Evolutionary conservation across 2,888 invertebrate genomes (phyloP), one percentile per base, ranked within the genome.

Genomic region (Heliconius ethilla): DNA sequence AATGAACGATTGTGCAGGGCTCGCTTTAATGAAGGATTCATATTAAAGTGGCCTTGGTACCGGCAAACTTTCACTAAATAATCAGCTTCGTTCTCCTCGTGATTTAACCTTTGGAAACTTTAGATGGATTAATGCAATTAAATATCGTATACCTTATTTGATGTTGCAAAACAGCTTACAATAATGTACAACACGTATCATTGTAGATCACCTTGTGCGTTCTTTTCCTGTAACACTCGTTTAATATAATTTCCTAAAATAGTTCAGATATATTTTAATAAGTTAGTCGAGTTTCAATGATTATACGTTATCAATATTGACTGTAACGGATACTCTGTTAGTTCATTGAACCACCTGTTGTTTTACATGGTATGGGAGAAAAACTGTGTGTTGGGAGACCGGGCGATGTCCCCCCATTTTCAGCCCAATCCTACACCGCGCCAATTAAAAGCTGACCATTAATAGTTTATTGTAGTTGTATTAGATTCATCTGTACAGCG

Each of bases 1-100:
- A 94, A 94, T 91, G 93, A 94, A 89, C 92, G 93, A 93, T 93
- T 94, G 94, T 94, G 87, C 87, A 83, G 85, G 83, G 88, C 87
- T 88, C 86, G 86, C 85, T 89, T 92, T 94, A 93, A 94, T 92
- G 91, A 94, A 90, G 90, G 93, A 90, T 93, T 91, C 89, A 90
- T 90, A 89, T 87, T 89, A 89, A 88, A 91, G 90, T 90, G 88
- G 88, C 87, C 86, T 87, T 89, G 87, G 90, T 91, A 91, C 87
- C 77, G 73, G 77, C 79, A 78, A 83, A 79, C 76, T 77, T 75
- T 78, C 55, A 62, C 66, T 55, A 62, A 75, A 73, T 62, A 73
- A 69, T 75, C 74, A 70, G 59, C n/a, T 76, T 75, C 29, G 62
- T 78, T 63, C 75, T 55, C 51, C 33, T 55, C 70, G 69, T 51